phyloP scores from a whole-genome alignment of 1,140 invertebrate species.

The Trichonephila clavata region DNA sequence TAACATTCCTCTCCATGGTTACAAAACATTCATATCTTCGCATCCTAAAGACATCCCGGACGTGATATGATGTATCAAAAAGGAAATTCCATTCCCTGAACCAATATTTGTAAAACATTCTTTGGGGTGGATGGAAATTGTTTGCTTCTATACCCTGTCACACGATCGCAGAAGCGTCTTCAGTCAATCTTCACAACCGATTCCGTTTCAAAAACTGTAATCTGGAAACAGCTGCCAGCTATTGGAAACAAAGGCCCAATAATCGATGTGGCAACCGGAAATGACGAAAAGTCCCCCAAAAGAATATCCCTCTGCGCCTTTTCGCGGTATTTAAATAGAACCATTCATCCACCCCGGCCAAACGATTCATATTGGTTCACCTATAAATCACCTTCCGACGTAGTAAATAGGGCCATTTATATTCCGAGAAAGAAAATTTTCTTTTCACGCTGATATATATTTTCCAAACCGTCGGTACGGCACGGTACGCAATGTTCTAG shows the following conservation, averaged over 20 bases:
- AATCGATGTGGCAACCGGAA: conserved; percentile 71
- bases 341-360: conserved; percentile 51
- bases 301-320: conserved; percentile 40
- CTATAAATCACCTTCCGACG: conserved; percentile 62
- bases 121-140: too few species aligned
- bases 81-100: too few species aligned
- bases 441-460: not conserved
- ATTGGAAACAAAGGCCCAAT: conserved; percentile 34
- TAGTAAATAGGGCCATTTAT: conserved; percentile 71
- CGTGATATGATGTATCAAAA: too few species aligned
- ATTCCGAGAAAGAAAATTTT: conserved; percentile 44
- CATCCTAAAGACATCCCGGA: too few species aligned
- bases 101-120: too few species aligned
- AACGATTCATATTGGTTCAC: conserved; percentile 63
- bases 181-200: not conserved
- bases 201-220: conserved; percentile 69
- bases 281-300: conserved; percentile 31
- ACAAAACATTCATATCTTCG: too few species aligned
- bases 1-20: too few species aligned
- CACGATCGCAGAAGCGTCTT: not conserved
- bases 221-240: conserved; percentile 53
- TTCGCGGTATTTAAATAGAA: conserved; percentile 72
- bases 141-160: not conserved
- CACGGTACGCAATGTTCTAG: not conserved
- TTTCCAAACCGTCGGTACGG: not conserved